phyloP scores from a whole-genome alignment of 92 coral and sea anemone species.

The Diadumene lineata region DNA sequence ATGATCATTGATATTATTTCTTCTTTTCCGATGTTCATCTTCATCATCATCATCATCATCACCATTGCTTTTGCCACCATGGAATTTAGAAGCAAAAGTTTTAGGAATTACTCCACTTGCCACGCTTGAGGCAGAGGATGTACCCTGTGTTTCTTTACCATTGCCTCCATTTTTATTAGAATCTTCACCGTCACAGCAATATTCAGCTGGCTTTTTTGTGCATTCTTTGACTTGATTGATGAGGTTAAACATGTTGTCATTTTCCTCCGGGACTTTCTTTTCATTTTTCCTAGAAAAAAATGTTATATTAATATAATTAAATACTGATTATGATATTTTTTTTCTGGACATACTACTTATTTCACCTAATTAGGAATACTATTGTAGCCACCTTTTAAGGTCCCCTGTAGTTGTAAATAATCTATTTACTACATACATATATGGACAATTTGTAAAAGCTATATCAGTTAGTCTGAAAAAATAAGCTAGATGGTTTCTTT shows the following conservation, averaged over 20 bases:
- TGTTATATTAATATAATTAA: too few species aligned
- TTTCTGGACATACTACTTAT: too few species aligned
- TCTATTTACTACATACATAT: too few species aligned
- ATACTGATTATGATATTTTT: too few species aligned
- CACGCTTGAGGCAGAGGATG: neutral
- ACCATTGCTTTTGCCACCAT: neutral
- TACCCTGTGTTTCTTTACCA: neutral
- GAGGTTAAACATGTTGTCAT: neutral
- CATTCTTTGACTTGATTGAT: neutral
- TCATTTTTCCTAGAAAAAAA: neutral
- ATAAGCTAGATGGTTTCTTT: too few species aligned
- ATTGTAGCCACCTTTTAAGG: too few species aligned
- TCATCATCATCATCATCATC: slow-evolving; percentile 18
- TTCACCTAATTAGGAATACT: too few species aligned
- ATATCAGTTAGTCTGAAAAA: too few species aligned
- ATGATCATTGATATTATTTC: neutral
- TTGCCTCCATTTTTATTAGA: neutral
- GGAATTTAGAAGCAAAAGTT: neutral
- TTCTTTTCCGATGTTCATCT: neutral
- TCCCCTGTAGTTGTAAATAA: too few species aligned
- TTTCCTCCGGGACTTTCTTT: slow-evolving; percentile 4
- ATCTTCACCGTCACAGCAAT: slow-evolving; percentile 12
- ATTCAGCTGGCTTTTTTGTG: neutral
- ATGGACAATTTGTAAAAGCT: too few species aligned
- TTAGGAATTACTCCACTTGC: neutral